Evolutionary conservation across 2,113 vertebrate species (phyloP).

Genomic region (Dipodomys merriami): DNA sequence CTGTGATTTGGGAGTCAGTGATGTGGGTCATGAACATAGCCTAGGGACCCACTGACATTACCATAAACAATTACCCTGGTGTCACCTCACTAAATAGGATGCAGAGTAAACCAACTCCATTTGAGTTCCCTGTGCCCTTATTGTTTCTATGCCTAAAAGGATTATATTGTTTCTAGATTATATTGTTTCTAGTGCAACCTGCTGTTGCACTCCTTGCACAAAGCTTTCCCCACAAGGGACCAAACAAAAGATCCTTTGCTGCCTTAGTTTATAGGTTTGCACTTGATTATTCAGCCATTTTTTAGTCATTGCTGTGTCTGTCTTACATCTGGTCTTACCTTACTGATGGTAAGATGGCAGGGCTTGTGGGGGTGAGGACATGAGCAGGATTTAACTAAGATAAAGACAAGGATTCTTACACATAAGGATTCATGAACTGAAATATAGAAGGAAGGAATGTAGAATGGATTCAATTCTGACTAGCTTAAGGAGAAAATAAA

Average conservation of each 20-base stretch:
- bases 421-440: neutral
- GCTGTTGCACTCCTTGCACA: neutral
- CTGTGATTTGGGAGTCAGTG: neutral
- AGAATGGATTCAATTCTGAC: neutral
- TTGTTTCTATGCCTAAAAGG: neutral
- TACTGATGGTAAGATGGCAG: neutral
- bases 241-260: neutral
- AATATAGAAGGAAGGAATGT: neutral
- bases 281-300: neutral
- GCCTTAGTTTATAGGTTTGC: neutral
- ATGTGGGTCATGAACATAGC: neutral
- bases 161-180: neutral
- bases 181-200: neutral
- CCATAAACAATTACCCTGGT: neutral
- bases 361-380: neutral
- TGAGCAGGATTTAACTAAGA: too few species aligned
- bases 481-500: conserved; percentile 5
- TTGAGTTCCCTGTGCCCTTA: neutral
- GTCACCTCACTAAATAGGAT: neutral
- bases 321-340: neutral
- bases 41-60: neutral
- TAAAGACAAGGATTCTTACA: neutral
- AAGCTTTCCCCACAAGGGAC: neutral
- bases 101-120: neutral
- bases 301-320: neutral